Base-by-base conservation (phyloP, 1,140 invertebrate genomes). In the Lucilia cuprina region DNA sequence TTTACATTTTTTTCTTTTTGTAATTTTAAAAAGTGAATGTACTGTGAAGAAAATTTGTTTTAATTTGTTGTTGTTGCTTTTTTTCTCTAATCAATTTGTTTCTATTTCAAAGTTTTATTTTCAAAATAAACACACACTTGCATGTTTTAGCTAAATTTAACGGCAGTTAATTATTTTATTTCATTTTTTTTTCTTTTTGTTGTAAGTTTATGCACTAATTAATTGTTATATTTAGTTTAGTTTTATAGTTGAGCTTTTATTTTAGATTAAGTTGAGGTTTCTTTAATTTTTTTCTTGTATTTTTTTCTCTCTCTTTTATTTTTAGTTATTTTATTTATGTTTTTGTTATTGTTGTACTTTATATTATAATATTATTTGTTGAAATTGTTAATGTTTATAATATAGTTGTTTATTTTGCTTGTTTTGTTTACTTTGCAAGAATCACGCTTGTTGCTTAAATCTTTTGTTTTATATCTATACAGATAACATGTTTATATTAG, bases 181-280 rank as follows among this genome's bases (percentile, higher is more conserved):
- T n/a, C n/a, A n/a, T n/a, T n/a, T n/a, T n/a, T n/a, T n/a, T n/a
- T n/a, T n/a, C n/a, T 30, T 30, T 30, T 30, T 2, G 1, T 60
- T 82, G 77, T 80, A 49, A 35, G 82, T 82, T 82, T 82, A 65
- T 82, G 82, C 82, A 82, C 82, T 82, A 82, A 65, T 82, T 82
- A 82, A 82, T 65, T 82, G 82, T 82, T 80, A 82, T 82, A 30
- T 82, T 80, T 80, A 80, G 47, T 49, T 80, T 80, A 49, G 77
- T 80, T 80, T 80, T 34, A 78, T 78, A 78, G 75, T 35, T 78
- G 13, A 60, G n/a, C n/a, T 60, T 60, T 60, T 60, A n/a, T 60
- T 60, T 60, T 60, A 60, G 25, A 10, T 60, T n/a, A 14, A 41
- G 3, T 78, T n/a, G 75, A 10, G 77, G 41, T 47, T 49, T 19